Evolutionary conservation across 2,888 invertebrate genomes (phyloP).

Genomic region (Candidula unifasciata): DNA sequence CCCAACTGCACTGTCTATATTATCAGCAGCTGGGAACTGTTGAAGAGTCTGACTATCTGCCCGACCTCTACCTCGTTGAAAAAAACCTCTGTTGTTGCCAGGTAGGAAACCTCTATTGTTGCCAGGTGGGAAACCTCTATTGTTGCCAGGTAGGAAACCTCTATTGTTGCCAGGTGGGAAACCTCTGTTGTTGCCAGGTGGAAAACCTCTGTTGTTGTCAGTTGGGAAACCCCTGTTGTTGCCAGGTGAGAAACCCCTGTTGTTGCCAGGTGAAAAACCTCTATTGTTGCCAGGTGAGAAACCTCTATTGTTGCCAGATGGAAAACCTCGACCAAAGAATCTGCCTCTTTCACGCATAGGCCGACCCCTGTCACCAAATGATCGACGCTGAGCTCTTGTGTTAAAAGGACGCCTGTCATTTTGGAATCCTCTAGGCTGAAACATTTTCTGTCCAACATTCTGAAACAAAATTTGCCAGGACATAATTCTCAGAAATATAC

Average conservation of each 20-base stretch:
- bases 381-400: constrained; percentile 30
- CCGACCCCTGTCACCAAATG: constrained; percentile 49
- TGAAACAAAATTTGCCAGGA: neutral
- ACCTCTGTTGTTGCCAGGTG: too few relatives aligned
- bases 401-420: constrained; percentile 36
- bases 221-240: constrained; percentile 38
- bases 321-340: constrained; percentile 32
- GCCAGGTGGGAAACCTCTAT: constrained; percentile 39
- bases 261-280: too few relatives aligned
- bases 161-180: too few relatives aligned
- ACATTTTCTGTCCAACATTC: constrained; percentile 13
- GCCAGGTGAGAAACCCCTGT: constrained; percentile 33
- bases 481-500: neutral
- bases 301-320: constrained; percentile 33
- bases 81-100: constrained; percentile 39
- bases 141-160: constrained; percentile 27
- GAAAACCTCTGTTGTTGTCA: too few relatives aligned
- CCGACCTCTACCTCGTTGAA: constrained; percentile 24
- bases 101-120: constrained; percentile 27
- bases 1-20: constrained; percentile 47
- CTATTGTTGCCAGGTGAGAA: constrained; percentile 27
- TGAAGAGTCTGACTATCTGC: neutral
- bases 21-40: constrained; percentile 20
- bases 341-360: constrained; percentile 47
- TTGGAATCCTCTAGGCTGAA: constrained; percentile 23